Base-by-base conservation (phyloP, 2,113 vertebrate species). In the Columbina picui region DNA sequence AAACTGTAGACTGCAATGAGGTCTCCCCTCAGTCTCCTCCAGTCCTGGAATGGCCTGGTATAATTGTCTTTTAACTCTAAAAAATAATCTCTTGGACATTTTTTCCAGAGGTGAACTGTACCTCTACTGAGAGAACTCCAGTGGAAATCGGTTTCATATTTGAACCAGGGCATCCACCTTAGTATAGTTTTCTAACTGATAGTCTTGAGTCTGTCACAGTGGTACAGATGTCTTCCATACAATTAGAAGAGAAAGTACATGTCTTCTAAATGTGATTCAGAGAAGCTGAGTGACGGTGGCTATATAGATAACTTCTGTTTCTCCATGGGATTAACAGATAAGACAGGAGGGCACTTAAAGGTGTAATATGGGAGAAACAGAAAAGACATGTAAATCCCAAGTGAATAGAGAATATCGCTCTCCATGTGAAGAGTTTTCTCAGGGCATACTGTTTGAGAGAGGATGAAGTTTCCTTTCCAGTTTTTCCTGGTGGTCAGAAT, bases 261-360 rank as follows among this genome's bases (percentile, higher is more conserved):
- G 6, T n/a, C 26, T 84, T 52, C 16, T 52, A 84, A 56, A 43
- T 0, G 0, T 55, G 14, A 49, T 71, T 75, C 52, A 82, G 47
- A 52, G 20, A 3, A 77, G 27, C 5, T 25, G 74, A 84, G 22
- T 59, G 10, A 2, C 15, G 78, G 6, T 59, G 34, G 15, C 20
- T 78, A 3, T 53, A 21, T 0, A 74, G 20, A 23, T 38, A 74
- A 38, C 0, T 21, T 36, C 19, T 0, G 1, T 34, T 12, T 26
- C 45, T 73, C 22, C 13, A 8, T 23, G 9, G 10, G 9, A 23
- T 52, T 76, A 71, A 77, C 10, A 88, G 9, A 68, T 57, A n/a
- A 68, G n/a, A 55, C 14, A 70, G 32, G 3, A 79, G 27, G 18
- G 64, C 1, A 1, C 12, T 68, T 53, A 34, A 52, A 68, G 9